Base-by-base conservation (phyloP, 2,888 invertebrate genomes). In the Euzophera pinguis region DNA sequence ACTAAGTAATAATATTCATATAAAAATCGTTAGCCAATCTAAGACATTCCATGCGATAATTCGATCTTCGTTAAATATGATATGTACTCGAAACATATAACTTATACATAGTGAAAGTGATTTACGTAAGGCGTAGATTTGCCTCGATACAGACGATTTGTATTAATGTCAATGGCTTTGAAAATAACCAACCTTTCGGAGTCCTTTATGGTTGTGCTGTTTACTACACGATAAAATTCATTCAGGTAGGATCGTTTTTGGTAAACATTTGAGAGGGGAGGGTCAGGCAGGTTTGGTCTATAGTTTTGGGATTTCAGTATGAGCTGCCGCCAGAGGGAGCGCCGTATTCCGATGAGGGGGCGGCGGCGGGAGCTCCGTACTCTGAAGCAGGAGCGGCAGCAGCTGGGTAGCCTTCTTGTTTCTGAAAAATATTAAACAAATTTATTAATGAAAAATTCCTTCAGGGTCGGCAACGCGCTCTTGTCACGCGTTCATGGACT, bases 301-400 rank as follows among this genome's bases (percentile, higher is more conserved):
- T 59, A 65, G 63, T 64, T 56, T 13, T 8, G 16, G n/a, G 14
- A 9, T 7, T 61, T 74, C 60, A 71, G 62, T 70, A 69, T 45
- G 67, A 69, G 64, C 69, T 63, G 56, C 65, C 63, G 53, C 65
- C 69, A 59, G 84, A 90, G 52, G 93, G 93, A 35, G 93, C 92
- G 39, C 93, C 93, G 73, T 93, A 93, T 71, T 92, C 91, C 60
- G 91, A 91, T 17, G 92, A 92, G 7, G 90, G 90, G 43, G 83
- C 85, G 27, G 86, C 81, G 41, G 89, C 87, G 45, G 91, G 91
- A 22, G 91, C 83, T 42, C 91, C 91, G 63, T 91, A 91, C 61
- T 88, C 77, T 16, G 74, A 73, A 37, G 80, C 74, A 5, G 84
- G 89, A 5, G 72, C 78, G 14, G 63, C 78, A n/a, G 84, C 90